A percentile compares a stretch with the other conserved stretches of the same genome.
These are phyloP conservation scores for Cheilosia vulpina DNA, from an alignment of 2,888 invertebrate genomes.

Conservation along the genomic window DNA sequence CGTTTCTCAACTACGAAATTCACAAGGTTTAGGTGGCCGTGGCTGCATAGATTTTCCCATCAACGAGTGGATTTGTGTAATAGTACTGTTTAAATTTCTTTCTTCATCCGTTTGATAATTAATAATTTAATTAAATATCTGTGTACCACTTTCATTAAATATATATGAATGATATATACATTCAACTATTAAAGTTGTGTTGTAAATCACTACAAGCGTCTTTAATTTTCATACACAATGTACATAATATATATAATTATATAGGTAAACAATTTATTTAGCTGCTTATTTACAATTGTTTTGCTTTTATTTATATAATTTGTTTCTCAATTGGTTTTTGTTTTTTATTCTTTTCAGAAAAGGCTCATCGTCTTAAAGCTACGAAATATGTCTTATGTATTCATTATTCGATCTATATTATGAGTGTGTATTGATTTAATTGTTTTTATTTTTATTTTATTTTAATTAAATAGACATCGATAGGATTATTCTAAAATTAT, in stretches of 20 bases:
- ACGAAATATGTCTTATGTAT: conserved; percentile 73
- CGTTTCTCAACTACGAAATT: too few species aligned
- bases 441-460: conserved; percentile 30
- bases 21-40: too few species aligned
- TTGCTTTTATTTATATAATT: conserved; percentile 15
- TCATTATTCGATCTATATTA: conserved; percentile 58
- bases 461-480: conserved; percentile 73
- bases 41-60: background rate
- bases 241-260: conserved; percentile 36
- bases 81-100: conserved; percentile 25
- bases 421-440: conserved; percentile 52
- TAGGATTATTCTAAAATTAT: conserved; percentile 70
- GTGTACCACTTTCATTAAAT: conserved; percentile 51
- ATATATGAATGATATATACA: conserved; percentile 33
- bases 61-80: background rate
- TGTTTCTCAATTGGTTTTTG: conserved; percentile 11
- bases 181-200: conserved; percentile 44
- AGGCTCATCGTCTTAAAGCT: conserved; percentile 75
- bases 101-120: conserved; percentile 8
- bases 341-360: conserved; percentile 73
- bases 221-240: conserved; percentile 59
- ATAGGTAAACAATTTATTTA: conserved; percentile 71
- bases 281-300: conserved; percentile 66
- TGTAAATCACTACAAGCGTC: conserved; percentile 74
- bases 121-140: conserved; percentile 44